A percentile compares a stretch with the other conserved stretches of the same genome.
phyloP scores from a whole-genome alignment of 2,888 invertebrate species.

The Meiosimyza decipiens region DNA sequence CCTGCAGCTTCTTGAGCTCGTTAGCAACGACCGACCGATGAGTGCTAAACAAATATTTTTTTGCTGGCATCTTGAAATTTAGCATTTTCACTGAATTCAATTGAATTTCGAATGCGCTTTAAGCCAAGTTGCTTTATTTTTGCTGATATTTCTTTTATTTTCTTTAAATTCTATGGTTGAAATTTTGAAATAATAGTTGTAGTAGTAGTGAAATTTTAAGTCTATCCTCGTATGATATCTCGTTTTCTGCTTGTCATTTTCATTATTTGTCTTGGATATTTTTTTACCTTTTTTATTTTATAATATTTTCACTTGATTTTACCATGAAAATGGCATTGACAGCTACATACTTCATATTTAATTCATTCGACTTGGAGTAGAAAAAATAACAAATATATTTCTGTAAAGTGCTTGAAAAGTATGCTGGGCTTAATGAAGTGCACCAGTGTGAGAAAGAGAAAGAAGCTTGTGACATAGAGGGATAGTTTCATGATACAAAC shows the following conservation, averaged over 20 bases:
- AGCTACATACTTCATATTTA: slow-evolving; percentile 5
- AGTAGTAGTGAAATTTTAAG: neutral
- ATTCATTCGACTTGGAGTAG: slow-evolving; percentile 21
- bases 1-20: slow-evolving; percentile 8
- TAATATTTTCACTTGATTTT: neutral
- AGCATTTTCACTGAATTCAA: neutral
- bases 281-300: neutral
- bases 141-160: neutral
- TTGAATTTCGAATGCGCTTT: slow-evolving; percentile 10
- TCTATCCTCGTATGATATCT: neutral
- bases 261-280: neutral
- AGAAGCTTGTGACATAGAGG: neutral
- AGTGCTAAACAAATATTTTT: slow-evolving; percentile 23
- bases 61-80: slow-evolving; percentile 4
- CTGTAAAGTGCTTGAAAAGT: neutral
- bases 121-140: slow-evolving; percentile 4
- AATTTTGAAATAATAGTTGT: too few species aligned
- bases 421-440: neutral
- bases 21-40: neutral
- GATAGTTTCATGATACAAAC: neutral
- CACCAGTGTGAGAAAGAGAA: neutral
- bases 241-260: slow-evolving; percentile 10
- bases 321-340: too few species aligned
- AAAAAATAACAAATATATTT: slow-evolving; percentile 20
- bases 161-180: too few species aligned